Evolutionary conservation across 53 echinoderm and acorn worm species (phyloP).

Genomic region (Temnopleurus reevesii): DNA sequence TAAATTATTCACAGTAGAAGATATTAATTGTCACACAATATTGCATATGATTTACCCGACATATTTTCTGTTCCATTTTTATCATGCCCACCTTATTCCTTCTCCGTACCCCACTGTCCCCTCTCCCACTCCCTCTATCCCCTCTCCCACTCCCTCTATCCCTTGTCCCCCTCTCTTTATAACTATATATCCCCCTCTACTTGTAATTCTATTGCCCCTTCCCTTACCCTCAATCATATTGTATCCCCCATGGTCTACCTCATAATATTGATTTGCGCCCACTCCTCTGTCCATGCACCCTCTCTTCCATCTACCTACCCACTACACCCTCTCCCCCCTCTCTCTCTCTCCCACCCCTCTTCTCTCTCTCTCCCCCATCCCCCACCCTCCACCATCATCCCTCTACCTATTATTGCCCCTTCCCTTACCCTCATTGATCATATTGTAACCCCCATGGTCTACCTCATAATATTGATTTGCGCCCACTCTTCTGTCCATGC

Average conservation of each 20-base stretch:
- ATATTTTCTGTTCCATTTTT: no score
- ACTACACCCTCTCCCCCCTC: neutral
- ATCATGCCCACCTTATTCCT: no score
- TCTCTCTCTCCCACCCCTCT: no score
- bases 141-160: no score
- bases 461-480: slow-evolving; percentile 33
- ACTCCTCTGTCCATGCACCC: slow-evolving; percentile 14
- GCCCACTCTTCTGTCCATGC: neutral
- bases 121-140: no score
- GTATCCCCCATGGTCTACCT: slow-evolving; percentile 24
- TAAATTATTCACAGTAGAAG: no score
- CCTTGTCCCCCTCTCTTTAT: no score
- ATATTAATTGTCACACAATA: no score
- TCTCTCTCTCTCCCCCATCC: neutral
- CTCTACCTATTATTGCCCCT: neutral
- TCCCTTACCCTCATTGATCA: neutral
- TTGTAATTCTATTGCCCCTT: no score
- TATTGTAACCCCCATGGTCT: slow-evolving; percentile 1
- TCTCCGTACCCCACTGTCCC: no score
- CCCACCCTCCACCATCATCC: neutral
- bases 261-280: slow-evolving; percentile 23
- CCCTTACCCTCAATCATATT: neutral
- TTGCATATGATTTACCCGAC: no score
- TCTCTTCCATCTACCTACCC: neutral
- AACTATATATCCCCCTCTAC: no score